These are phyloP conservation scores for Erethizon dorsatum DNA, from an alignment of 2,797 vertebrate species.

Conservation along the genomic window DNA sequence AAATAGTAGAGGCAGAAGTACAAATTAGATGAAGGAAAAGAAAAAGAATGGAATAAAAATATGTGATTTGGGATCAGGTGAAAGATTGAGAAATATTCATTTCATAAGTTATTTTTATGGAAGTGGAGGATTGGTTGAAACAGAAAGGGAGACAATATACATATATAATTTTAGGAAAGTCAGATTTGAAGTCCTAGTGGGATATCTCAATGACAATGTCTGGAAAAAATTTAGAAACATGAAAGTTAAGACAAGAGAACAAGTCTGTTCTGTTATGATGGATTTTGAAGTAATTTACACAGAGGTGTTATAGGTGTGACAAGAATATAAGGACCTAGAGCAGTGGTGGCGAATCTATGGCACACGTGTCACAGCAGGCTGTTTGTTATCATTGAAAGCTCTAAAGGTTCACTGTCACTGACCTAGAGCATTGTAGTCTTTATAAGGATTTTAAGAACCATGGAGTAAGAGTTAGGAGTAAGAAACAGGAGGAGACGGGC, in stretches of 20 bases:
- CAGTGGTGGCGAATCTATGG: background rate
- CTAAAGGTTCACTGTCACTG: background rate
- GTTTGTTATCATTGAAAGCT: background rate
- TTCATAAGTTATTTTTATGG: slow-evolving; percentile 45
- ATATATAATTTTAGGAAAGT: slow-evolving; percentile 31
- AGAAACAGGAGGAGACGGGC: background rate
- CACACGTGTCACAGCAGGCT: background rate
- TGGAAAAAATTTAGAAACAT: slow-evolving; percentile 38
- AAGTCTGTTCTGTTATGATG: background rate
- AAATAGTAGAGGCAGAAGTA: slow-evolving; percentile 12
- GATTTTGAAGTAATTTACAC: background rate
- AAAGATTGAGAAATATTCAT: slow-evolving; percentile 30
- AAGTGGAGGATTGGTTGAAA: background rate
- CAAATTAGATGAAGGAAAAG: slow-evolving; percentile 28
- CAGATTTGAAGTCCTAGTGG: slow-evolving; percentile 19
- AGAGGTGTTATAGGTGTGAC: background rate
- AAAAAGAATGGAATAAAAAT: slow-evolving; percentile 53
- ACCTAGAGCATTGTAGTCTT: background rate
- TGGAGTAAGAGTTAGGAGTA: background rate
- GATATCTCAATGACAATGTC: background rate
- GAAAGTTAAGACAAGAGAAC: background rate
- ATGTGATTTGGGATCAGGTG: background rate
- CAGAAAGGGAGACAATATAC: background rate
- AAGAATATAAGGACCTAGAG: background rate
- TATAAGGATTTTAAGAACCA: background rate